Conservation (phyloP, 2,113 vertebrate species). For the Orcinus orca region DNA sequence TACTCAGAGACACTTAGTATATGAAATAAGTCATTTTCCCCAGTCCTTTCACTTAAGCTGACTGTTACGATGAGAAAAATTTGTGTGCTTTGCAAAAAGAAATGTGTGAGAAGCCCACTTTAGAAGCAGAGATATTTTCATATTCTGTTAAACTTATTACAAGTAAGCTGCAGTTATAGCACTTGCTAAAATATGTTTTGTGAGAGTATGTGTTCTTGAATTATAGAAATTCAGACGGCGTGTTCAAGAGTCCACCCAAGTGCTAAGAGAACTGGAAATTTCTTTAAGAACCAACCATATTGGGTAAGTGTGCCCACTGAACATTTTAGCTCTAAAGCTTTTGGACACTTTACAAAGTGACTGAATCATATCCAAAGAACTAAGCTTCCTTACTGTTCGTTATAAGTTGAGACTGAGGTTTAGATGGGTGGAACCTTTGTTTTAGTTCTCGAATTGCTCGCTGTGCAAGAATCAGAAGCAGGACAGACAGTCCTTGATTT, state of each 20-base stretch:
- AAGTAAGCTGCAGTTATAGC: not conserved
- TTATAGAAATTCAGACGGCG: constrained; percentile 96
- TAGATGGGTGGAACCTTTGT: not conserved
- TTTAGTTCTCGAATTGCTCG: not conserved
- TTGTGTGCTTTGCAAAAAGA: constrained; percentile 22
- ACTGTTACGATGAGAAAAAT: constrained; percentile 14
- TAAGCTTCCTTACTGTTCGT: not conserved
- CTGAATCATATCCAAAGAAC: not conserved
- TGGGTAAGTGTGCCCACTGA: constrained; percentile 87
- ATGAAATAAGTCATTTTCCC: not conserved
- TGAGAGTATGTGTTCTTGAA: constrained; percentile 58
- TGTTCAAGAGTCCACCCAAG: constrained; percentile 98
- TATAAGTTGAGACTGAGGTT: constrained; percentile 35
- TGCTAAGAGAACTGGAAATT: constrained; percentile 98
- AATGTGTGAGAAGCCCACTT: not conserved
- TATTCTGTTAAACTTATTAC: not conserved
- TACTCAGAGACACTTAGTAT: not conserved
- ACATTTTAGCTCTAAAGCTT: not conserved
- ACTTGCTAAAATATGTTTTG: constrained; percentile 35
- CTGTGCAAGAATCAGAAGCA: not conserved
- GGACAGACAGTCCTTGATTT: not conserved
- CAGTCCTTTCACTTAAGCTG: not conserved
- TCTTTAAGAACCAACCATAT: constrained; percentile 98
- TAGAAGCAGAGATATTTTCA: constrained; percentile 28
- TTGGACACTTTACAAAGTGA: not conserved